Base-by-base conservation (phyloP, 2,113 vertebrate genomes). In the Rattus rattus region DNA sequence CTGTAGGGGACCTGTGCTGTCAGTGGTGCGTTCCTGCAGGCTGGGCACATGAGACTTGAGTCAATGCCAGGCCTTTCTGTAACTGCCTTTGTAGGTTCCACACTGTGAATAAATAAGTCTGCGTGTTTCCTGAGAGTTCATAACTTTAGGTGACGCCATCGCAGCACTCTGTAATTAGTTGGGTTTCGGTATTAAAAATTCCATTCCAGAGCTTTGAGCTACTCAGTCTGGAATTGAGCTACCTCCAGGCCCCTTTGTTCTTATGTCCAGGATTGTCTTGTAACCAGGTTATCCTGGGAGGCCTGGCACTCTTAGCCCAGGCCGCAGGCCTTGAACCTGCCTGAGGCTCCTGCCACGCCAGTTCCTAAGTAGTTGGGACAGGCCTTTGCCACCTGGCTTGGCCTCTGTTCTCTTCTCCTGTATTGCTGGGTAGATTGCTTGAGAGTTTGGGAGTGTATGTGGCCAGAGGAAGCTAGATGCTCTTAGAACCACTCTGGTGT, bases 1-100 rank as follows among this genome's bases (percentile, higher is more conserved):
- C 52, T 0, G 30, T 2, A 0, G 12, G 13, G 33, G 43, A 6
- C 24, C 84, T 28, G 1, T 28, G 2, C 61, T 52, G 76, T 52
- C 49, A 14, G 12, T 77, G 2, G 5, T 76, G 73, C 73, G 30
- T 89, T 96, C 56, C 47, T 80, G 11, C 24, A 96, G 33, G 79
- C 70, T 36, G 4, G 17, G 9, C 52, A 30, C 54, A 33, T 0
- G 26, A 80, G 54, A n/a, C 95, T 67, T 90, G 10, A 43, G 5
- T 70, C 8, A 16, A 39, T 63, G 3, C 8, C 33, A 1, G 12
- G 52, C 7, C 93, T 24, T n/a, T 76, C 47, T n/a, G 43, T 12
- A 43, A 22, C 56, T 84, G 54, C 22, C 12, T 36, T 17, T 63
- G 59, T 0, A 16, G 59, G 65, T 52, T 30, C 16, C 20, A 17